phyloP scores from a whole-genome alignment of 2,888 invertebrate genomes.

The Leptopilina syphax region DNA sequence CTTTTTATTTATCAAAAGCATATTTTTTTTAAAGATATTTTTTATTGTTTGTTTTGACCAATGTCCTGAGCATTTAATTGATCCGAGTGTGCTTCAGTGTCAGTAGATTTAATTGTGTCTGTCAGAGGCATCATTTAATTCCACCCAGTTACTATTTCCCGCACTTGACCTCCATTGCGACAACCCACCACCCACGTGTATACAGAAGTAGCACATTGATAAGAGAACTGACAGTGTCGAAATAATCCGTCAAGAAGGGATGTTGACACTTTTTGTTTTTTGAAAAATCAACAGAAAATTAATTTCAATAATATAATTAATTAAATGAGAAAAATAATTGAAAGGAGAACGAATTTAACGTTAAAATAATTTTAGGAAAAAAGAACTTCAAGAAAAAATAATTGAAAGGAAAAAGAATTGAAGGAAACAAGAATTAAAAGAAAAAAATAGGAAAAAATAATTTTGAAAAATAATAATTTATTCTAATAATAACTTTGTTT shows the following conservation, averaged over 20 bases:
- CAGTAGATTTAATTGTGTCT: constrained; percentile 18
- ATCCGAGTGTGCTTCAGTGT: constrained; percentile 12
- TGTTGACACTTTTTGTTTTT: not conserved
- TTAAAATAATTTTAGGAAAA: too few species aligned
- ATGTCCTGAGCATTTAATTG: constrained; percentile 14
- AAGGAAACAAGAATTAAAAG: too few species aligned
- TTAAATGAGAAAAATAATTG: not conserved
- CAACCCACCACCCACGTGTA: constrained; percentile 38
- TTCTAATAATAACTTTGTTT: too few species aligned
- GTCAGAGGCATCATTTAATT: constrained; percentile 40
- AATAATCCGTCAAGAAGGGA: constrained; percentile 22
- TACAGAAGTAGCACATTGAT: constrained; percentile 26
- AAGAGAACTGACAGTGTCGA: constrained; percentile 23
- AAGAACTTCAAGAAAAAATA: too few species aligned
- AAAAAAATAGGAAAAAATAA: too few species aligned
- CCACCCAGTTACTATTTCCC: constrained; percentile 31
- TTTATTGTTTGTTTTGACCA: constrained; percentile 29
- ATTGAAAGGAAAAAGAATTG: too few species aligned
- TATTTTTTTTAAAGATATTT: not conserved
- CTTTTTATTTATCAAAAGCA: not conserved
- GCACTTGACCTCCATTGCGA: constrained; percentile 41
- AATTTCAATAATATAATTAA: not conserved
- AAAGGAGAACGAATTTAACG: too few species aligned
- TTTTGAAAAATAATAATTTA: too few species aligned
- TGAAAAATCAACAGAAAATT: not conserved